Evolutionary conservation across 2,888 invertebrate species (phyloP).

Genomic region (Drosophila anceps): DNA sequence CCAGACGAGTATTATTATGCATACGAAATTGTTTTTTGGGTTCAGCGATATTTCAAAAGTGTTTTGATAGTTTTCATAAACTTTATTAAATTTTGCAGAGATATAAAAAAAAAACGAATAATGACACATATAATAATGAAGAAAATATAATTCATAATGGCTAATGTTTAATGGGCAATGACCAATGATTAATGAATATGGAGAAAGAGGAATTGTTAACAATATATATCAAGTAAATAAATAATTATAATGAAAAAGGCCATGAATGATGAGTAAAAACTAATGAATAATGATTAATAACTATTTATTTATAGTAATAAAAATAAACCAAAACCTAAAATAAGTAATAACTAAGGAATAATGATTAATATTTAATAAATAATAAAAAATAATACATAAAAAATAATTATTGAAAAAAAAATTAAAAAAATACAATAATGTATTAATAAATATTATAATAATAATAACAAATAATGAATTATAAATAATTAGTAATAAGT

Average conservation of each 20-base stretch:
- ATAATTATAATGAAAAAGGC: background rate
- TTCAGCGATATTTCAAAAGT: background rate
- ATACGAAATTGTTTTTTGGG: background rate
- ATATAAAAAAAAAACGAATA: background rate
- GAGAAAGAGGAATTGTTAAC: background rate
- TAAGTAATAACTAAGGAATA: background rate
- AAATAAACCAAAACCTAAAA: background rate
- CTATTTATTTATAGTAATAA: background rate
- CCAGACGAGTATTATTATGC: background rate
- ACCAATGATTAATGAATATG: background rate
- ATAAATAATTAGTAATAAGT: background rate
- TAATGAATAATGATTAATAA: background rate
- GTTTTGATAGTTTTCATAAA: background rate
- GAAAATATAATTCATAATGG: background rate
- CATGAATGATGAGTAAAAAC: background rate
- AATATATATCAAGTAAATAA: background rate
- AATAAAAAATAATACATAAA: background rate
- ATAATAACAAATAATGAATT: background rate
- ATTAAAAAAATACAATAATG: no score
- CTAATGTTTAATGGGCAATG: background rate
- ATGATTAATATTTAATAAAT: background rate
- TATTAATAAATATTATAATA: no score
- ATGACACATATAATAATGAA: background rate
- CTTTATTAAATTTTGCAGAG: background rate
- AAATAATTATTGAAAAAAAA: no score